These are phyloP conservation scores for Hetaerina titia DNA, from an alignment of 2,888 invertebrate genomes.

Conservation along the genomic window DNA sequence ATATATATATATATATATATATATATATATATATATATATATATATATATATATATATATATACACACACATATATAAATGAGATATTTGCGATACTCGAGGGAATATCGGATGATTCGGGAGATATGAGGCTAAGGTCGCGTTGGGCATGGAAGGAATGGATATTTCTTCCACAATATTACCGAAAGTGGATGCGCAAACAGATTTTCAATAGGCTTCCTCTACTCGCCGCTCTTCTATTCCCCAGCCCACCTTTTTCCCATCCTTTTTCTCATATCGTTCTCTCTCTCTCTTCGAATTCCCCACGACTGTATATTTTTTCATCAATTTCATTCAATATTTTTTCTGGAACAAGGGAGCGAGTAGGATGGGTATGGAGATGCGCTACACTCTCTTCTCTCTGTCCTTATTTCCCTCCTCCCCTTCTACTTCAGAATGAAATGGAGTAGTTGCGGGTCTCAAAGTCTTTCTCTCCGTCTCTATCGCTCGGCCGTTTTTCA, in stretches of 20 bases:
- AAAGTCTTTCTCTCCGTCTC: background rate
- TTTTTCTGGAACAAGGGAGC: background rate
- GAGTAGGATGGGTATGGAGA: too few relatives aligned
- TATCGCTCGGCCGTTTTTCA: background rate
- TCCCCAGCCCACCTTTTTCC: background rate
- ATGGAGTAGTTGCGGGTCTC: background rate
- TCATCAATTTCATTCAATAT: background rate
- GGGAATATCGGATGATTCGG: constrained; percentile 49
- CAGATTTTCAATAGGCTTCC: constrained; percentile 55
- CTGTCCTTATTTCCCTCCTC: background rate
- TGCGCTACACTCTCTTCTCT: background rate
- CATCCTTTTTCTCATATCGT: background rate
- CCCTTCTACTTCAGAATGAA: background rate
- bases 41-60: too few relatives aligned
- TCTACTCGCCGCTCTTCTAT: background rate
- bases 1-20: too few relatives aligned
- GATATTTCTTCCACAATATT: constrained; percentile 57
- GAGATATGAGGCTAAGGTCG: constrained; percentile 12
- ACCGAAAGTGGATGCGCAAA: constrained; percentile 66
- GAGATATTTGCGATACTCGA: constrained; percentile 59
- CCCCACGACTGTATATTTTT: background rate
- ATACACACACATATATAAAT: too few relatives aligned
- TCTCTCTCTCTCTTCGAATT: background rate
- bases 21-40: too few relatives aligned
- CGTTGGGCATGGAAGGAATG: background rate